phyloP scores from a whole-genome alignment of 2,797 vertebrate species.

The Hypotaenidia okinawae region DNA sequence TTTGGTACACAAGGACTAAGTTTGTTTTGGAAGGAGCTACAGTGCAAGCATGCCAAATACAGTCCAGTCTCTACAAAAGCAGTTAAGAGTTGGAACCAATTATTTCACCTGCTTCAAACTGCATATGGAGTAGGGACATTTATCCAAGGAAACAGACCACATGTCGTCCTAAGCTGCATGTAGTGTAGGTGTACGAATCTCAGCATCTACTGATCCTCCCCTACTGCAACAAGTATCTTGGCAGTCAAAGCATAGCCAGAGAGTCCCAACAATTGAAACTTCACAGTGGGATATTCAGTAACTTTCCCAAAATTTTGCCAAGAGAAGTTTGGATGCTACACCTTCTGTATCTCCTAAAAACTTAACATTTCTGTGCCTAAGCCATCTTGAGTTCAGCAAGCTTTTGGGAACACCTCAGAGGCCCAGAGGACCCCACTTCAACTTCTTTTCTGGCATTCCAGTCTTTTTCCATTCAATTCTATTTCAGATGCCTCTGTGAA shows the following conservation, averaged over 20 bases:
- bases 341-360: background rate
- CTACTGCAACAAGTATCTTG: background rate
- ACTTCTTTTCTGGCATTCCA: background rate
- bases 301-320: background rate
- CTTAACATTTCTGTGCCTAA: background rate
- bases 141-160: background rate
- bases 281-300: background rate
- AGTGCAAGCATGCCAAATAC: background rate
- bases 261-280: background rate
- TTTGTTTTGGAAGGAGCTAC: background rate
- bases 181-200: background rate
- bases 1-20: background rate
- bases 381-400: background rate
- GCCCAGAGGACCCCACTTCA: background rate
- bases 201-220: background rate
- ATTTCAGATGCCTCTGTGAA: background rate
- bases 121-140: background rate
- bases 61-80: background rate
- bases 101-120: background rate
- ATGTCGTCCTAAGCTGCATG: background rate
- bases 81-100: background rate
- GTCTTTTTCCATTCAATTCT: background rate
- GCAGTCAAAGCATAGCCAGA: background rate
- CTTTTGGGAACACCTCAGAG: background rate
- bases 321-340: background rate